Conservation (phyloP, 2,797 vertebrate genomes). For the Florisuga fusca region DNA sequence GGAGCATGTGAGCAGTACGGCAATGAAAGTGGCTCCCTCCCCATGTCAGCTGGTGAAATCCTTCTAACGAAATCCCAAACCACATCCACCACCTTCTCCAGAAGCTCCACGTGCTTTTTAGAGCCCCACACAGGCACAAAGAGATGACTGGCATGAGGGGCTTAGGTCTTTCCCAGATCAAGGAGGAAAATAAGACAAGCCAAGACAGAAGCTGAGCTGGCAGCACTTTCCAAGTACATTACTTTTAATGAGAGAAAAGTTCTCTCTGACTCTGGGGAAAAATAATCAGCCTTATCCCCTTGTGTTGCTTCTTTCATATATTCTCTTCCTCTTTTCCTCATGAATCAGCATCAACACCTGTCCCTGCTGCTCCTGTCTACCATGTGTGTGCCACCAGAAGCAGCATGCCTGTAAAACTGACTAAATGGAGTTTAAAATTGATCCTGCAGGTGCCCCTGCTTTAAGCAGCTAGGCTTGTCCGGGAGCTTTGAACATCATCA, state of each 20-base stretch:
- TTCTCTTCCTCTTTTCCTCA: not conserved
- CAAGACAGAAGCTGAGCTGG: not conserved
- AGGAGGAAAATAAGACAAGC: not conserved
- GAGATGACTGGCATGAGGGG: not conserved
- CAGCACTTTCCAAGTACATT: not conserved
- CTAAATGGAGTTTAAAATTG: not conserved
- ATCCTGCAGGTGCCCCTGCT: not conserved
- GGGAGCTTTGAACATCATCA: not conserved
- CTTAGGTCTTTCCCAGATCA: not conserved
- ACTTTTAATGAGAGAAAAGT: not conserved
- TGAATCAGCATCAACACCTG: not conserved
- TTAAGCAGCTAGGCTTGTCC: not conserved
- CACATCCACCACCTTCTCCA: not conserved
- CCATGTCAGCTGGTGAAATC: not conserved
- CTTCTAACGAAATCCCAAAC: not conserved
- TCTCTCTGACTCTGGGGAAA: not conserved
- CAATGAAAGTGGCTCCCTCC: not conserved
- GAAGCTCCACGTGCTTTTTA: not conserved
- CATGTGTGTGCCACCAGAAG: not conserved
- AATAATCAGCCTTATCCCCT: not conserved
- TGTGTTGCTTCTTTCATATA: not conserved
- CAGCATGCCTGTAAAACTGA: not conserved
- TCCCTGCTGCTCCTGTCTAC: not conserved
- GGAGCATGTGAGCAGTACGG: not conserved
- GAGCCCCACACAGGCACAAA: not conserved